Conservation (phyloP, 1,140 invertebrate species). For the Psilanteris sp. region DNA sequence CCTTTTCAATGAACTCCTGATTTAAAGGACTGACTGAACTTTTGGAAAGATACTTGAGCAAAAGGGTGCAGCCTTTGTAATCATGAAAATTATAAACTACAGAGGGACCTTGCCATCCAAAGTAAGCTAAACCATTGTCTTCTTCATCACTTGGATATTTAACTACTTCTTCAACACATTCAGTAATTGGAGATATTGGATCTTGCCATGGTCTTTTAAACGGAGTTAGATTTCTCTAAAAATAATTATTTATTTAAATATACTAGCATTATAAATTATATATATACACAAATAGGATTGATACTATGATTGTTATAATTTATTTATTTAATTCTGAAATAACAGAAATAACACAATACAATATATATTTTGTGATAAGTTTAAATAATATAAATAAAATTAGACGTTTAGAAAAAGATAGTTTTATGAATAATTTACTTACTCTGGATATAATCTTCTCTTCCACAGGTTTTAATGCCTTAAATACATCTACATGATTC, state of each 20-base stretch:
- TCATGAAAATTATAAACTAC: constrained; percentile 81
- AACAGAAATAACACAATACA: no score
- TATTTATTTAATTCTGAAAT: no score
- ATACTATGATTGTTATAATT: no score
- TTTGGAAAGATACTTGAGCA: constrained; percentile 91
- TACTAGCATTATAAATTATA: not conserved
- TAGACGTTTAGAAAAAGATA: no score
- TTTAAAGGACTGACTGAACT: constrained; percentile 91
- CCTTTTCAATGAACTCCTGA: constrained; percentile 90
- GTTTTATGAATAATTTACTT: constrained; percentile 22
- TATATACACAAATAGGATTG: no score
- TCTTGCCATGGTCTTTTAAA: constrained; percentile 89
- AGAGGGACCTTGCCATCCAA: constrained; percentile 92
- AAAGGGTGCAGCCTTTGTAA: constrained; percentile 84
- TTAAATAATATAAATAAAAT: constrained; percentile 7
- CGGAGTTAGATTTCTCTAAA: constrained; percentile 80
- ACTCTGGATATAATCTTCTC: constrained; percentile 89
- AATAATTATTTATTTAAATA: constrained; percentile 19
- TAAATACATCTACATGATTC: constrained; percentile 87
- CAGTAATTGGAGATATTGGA: constrained; percentile 83
- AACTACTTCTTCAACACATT: constrained; percentile 80
- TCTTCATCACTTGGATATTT: constrained; percentile 92
- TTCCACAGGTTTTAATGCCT: constrained; percentile 86
- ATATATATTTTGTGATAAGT: not conserved
- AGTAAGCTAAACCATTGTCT: constrained; percentile 88